These are phyloP conservation scores for Eucera pruinosa DNA, from an alignment of 2,888 invertebrate species.

Conservation along the genomic window DNA sequence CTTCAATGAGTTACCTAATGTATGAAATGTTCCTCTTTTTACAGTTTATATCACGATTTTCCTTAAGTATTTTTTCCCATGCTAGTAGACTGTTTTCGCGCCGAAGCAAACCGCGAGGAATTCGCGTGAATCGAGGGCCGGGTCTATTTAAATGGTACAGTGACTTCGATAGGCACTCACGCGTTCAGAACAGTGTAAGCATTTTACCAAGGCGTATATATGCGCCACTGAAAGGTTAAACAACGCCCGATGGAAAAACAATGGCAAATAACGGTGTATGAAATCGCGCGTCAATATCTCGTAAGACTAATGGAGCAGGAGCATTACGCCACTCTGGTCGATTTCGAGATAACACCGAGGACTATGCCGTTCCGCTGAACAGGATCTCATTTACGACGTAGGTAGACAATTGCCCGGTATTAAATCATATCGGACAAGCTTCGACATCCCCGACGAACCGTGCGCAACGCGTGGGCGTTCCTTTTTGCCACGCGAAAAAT, in stretches of 20 bases:
- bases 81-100: too few relatives aligned
- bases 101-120: too few relatives aligned
- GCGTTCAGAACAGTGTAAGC: background rate
- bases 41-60: too few relatives aligned
- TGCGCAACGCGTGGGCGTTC: slow-evolving; percentile 45
- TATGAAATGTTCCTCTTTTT: too few relatives aligned
- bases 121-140: too few relatives aligned
- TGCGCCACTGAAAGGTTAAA: slow-evolving; percentile 40
- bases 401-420: slow-evolving; percentile 49
- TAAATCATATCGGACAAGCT: slow-evolving; percentile 57
- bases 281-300: slow-evolving; percentile 45
- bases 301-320: slow-evolving; percentile 21
- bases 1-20: too few relatives aligned
- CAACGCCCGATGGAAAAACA: slow-evolving; percentile 50
- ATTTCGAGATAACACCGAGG: slow-evolving; percentile 49
- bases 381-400: slow-evolving; percentile 39
- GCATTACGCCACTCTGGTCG: slow-evolving; percentile 36
- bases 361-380: slow-evolving; percentile 6
- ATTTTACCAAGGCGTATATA: slow-evolving; percentile 13
- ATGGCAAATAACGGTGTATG: slow-evolving; percentile 43
- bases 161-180: too few relatives aligned
- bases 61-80: too few relatives aligned
- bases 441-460: slow-evolving; percentile 39
- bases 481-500: slow-evolving; percentile 46
- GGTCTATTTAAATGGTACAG: too few relatives aligned